These are phyloP conservation scores for Arremon brunneinucha DNA, from an alignment of 2,797 vertebrate genomes.

Conservation along the genomic window DNA sequence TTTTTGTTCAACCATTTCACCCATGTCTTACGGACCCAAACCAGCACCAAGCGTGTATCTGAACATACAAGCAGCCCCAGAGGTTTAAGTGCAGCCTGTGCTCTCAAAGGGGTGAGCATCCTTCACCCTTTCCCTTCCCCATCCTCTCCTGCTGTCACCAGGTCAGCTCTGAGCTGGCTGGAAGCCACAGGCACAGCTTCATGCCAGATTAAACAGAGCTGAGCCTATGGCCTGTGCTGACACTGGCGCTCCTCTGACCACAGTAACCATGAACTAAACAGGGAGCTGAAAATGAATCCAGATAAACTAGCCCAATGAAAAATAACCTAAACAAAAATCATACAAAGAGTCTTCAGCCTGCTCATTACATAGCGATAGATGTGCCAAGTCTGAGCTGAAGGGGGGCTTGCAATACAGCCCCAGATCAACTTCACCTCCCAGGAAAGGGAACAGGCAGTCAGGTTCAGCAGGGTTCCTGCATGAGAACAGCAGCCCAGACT, in stretches of 20 bases:
- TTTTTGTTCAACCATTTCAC: neutral
- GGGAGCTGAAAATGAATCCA: neutral
- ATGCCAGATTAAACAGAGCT: neutral
- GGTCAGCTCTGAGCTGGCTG: neutral
- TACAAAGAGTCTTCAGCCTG: neutral
- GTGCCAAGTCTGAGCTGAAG: neutral
- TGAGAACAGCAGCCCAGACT: neutral
- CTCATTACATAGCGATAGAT: fast-evolving
- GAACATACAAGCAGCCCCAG: neutral
- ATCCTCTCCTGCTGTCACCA: neutral
- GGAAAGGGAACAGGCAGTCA: neutral
- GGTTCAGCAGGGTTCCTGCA: fast-evolving
- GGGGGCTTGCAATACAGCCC: neutral
- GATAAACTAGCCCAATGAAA: neutral
- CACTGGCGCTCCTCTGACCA: neutral
- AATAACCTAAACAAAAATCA: neutral
- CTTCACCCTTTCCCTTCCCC: neutral
- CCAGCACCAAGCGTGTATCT: fast-evolving
- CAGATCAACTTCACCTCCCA: neutral
- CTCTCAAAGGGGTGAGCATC: neutral
- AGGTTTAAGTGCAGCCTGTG: neutral
- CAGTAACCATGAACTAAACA: neutral
- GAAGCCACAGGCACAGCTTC: neutral
- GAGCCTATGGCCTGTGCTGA: neutral
- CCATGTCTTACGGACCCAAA: fast-evolving